Conservation (phyloP, 2,797 vertebrate genomes). For the Poecilia picta region DNA sequence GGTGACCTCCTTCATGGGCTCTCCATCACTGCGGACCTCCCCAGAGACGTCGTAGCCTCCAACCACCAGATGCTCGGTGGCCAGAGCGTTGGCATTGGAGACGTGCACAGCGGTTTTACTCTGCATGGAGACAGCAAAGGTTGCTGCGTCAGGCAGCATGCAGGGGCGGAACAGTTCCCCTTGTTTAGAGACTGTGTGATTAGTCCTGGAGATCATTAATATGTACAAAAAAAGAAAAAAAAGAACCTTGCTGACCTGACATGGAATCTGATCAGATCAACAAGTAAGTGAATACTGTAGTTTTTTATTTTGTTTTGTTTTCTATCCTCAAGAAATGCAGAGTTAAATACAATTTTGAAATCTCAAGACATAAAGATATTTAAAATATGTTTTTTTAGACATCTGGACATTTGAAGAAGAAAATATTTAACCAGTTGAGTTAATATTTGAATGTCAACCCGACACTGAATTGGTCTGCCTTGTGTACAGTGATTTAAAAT, state of each 20-base stretch:
- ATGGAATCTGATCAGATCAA: constrained; percentile 28
- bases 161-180: constrained; percentile 16
- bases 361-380: too few relatives aligned
- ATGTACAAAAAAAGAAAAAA: neutral
- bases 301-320: neutral
- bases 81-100: constrained; percentile 89
- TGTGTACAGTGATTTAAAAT: neutral
- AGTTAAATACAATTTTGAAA: constrained; percentile 30
- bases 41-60: constrained; percentile 95
- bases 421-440: neutral
- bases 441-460: neutral
- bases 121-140: constrained; percentile 69
- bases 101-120: constrained; percentile 87
- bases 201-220: constrained; percentile 37
- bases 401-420: neutral
- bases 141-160: neutral
- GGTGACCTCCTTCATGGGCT: constrained; percentile 98
- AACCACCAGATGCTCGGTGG: constrained; percentile 86
- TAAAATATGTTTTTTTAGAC: too few relatives aligned
- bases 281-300: constrained; percentile 21
- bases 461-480: too few relatives aligned
- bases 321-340: neutral
- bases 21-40: constrained; percentile 94
- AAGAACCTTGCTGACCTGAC: constrained; percentile 35
- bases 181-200: constrained; percentile 27